Conservation (phyloP, 1,140 invertebrate genomes). For the Drosophila azteca region DNA sequence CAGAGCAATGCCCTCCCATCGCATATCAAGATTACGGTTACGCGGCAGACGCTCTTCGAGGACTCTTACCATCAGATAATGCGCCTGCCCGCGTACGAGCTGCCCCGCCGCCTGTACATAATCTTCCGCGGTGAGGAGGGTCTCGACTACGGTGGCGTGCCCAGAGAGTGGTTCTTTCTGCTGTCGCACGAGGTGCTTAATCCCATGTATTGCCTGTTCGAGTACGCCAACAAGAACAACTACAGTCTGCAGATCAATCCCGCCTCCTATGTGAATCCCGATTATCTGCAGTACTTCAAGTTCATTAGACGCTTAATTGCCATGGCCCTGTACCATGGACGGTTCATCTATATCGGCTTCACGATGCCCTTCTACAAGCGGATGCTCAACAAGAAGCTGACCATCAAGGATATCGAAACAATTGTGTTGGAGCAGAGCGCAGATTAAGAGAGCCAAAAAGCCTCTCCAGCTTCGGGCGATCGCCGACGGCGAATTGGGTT, state of each 20-base stretch:
- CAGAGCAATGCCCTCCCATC: conserved; percentile 98
- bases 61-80: conserved; percentile 99
- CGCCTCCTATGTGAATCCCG: conserved; percentile 99
- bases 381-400: conserved; percentile 99
- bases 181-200: conserved; percentile 99
- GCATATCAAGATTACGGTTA: conserved; percentile 99
- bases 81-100: conserved; percentile 97
- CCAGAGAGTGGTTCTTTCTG: conserved; percentile 99
- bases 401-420: conserved; percentile 99
- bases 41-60: conserved; percentile 98
- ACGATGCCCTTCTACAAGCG: conserved; percentile 99
- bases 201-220: conserved; percentile 99
- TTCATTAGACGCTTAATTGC: conserved; percentile 99
- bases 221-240: conserved; percentile 99
- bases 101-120: conserved; percentile 97
- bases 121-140: conserved; percentile 99
- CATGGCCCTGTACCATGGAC: conserved; percentile 99
- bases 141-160: conserved; percentile 99
- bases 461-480: too few relatives aligned
- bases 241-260: conserved; percentile 99
- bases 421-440: too few relatives aligned
- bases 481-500: too few relatives aligned
- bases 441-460: too few relatives aligned
- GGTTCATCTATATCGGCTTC: conserved; percentile 99
- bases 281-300: conserved; percentile 99